Conservation (phyloP, 2,797 vertebrate genomes). For the Amniataba percoides region DNA sequence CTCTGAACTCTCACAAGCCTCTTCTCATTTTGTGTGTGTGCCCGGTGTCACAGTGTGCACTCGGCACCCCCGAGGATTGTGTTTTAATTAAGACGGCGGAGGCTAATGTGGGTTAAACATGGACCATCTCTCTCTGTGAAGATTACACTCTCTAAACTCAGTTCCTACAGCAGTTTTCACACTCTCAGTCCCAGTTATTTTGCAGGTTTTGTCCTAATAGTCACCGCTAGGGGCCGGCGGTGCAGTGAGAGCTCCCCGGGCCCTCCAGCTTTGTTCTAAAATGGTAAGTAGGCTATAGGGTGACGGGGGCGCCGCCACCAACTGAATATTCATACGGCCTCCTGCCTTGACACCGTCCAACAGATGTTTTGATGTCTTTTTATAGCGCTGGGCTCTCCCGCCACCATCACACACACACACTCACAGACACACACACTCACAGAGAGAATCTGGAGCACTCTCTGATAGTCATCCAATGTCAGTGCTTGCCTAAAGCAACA, state of each 20-base stretch:
- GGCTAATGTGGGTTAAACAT: conserved; percentile 77
- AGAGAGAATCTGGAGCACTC: conserved; percentile 61
- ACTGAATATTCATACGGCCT: conserved; percentile 64
- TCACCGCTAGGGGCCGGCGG: conserved; percentile 6
- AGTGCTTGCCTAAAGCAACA: conserved; percentile 54
- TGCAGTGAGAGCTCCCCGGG: conserved; percentile 7
- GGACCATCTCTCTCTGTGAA: conserved; percentile 43
- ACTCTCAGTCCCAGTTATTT: conserved; percentile 21
- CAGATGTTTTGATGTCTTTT: conserved; percentile 79
- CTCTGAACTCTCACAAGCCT: conserved; percentile 47
- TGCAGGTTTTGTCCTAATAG: conserved; percentile 23
- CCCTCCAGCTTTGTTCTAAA: conserved; percentile 59
- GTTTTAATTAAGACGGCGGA: conserved; percentile 73
- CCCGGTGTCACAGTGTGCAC: conserved; percentile 42
- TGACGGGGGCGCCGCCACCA: conserved; percentile 27
- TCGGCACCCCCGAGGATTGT: conserved; percentile 46
- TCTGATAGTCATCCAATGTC: conserved; percentile 71
- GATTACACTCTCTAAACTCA: conserved; percentile 16
- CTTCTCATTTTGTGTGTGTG: conserved; percentile 27
- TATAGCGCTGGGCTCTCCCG: conserved; percentile 64
- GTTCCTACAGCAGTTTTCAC: conserved; percentile 31
- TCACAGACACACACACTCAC: conserved; percentile 23
- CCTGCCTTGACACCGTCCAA: conserved; percentile 38
- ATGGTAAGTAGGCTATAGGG: conserved; percentile 63
- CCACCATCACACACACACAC: conserved; percentile 40